Base-by-base conservation (phyloP, 2,888 invertebrate genomes). In the Cataglyphis cursor region DNA sequence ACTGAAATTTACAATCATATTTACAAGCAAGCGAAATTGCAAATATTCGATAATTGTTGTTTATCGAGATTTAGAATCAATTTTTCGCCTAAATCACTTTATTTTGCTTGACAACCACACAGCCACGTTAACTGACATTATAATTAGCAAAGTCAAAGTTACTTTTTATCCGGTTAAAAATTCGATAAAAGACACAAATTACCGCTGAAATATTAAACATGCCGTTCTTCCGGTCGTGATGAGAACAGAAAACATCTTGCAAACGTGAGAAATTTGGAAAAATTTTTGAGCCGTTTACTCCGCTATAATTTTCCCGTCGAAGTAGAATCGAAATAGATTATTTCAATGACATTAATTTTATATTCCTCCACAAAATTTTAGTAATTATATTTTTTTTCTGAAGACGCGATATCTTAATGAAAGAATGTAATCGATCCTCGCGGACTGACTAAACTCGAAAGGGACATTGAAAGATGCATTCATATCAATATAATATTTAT, bases 391-490 rank as follows among this genome's bases (percentile, higher is more conserved):
- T 65, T 78, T 65, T 66, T 57, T 54, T 28, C 31, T 31, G 15
- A 8, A 57, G 9, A 21, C 65, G 44, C 57, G 44, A 65, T 21
- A 87, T 83, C 48, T 51, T 57, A 75, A 48, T 35, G 76, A 82
- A 72, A 62, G 68, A 70, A 62, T 48, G 65, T 78, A 76, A 90
- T 86, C 88, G 88, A 88, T 31, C 61, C 82, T 82, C 64, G 62
- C 18, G 78, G 64, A 62, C 72, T 76, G 82, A 81, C 64, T 82
- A 76, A 54, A 18, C 28, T 31, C 18, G 44, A 57, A 68, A 64
- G 24, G 18, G 8, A 21, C 65, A 18, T 24, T 15, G 24, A 41
- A 70, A 66, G 18, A 21, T 24, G 35, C 38, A 48, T 28, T 48
- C 44, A 35, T 66, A 66, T 72, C 51, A 38, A 72, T 54, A 28